Conservation (phyloP, 1,140 invertebrate species). For the Saccostrea cuccullata region DNA sequence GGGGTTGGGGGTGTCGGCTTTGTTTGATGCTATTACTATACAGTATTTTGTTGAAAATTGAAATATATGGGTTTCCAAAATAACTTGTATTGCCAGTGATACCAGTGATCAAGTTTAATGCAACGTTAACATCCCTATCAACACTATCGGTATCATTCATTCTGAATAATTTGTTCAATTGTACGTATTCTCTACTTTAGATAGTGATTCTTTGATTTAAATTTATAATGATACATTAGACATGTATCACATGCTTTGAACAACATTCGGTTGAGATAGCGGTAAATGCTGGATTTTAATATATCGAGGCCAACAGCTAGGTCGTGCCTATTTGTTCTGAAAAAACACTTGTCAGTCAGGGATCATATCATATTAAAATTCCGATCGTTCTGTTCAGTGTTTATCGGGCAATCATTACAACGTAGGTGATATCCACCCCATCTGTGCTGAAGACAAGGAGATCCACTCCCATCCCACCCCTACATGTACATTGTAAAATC, state of each 20-base stretch:
- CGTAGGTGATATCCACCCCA: not conserved
- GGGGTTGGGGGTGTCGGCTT: too few species aligned
- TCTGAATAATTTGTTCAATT: not conserved
- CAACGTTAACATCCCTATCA: too few species aligned
- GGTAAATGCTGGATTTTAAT: not conserved
- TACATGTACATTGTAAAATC: not conserved
- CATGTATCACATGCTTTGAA: not conserved
- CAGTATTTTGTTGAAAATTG: too few species aligned
- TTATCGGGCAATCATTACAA: not conserved
- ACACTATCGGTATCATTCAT: too few species aligned
- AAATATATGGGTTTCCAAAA: too few species aligned
- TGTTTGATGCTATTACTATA: too few species aligned
- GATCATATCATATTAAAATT: slow-evolving; percentile 28
- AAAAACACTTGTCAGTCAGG: not conserved
- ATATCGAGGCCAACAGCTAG: not conserved
- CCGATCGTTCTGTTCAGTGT: not conserved
- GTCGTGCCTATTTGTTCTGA: not conserved
- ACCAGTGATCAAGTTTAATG: too few species aligned
- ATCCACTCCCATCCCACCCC: too few species aligned
- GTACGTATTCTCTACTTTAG: not conserved
- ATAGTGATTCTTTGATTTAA: too few species aligned
- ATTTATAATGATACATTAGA: not conserved
- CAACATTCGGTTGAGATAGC: not conserved
- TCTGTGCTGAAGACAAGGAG: not conserved
- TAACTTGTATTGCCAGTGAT: too few species aligned